These are phyloP conservation scores for Hyperopisus bebe DNA, from an alignment of 2,113 vertebrate species.

Conservation along the genomic window DNA sequence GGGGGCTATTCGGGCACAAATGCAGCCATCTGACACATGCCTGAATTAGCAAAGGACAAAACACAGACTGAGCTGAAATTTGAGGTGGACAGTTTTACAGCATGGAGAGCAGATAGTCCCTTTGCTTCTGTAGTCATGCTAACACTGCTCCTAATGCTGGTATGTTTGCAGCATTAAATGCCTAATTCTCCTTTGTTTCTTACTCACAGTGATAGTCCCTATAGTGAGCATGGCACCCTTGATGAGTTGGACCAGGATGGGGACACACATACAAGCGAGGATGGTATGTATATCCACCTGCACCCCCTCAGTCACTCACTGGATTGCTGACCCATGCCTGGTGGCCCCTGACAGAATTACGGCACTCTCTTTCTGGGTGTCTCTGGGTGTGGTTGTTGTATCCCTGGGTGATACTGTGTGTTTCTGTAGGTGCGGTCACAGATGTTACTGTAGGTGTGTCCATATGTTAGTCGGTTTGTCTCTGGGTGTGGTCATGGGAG, in stretches of 20 bases:
- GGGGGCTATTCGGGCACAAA: background rate
- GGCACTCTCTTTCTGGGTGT: background rate
- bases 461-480: background rate
- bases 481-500: background rate
- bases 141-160: background rate
- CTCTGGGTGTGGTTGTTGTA: background rate
- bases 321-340: background rate
- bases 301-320: background rate
- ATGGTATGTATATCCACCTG: slow-evolving; percentile 64
- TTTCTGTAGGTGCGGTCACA: background rate
- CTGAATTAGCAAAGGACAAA: background rate
- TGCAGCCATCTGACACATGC: background rate
- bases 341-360: background rate
- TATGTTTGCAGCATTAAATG: background rate
- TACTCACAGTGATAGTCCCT: slow-evolving; percentile 82
- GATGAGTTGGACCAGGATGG: slow-evolving; percentile 89
- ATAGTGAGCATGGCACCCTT: slow-evolving; percentile 87
- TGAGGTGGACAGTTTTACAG: background rate
- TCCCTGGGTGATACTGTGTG: background rate
- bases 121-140: background rate
- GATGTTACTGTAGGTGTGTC: background rate
- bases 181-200: background rate
- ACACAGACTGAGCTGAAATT: background rate
- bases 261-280: slow-evolving; percentile 90
- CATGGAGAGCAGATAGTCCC: background rate